Evolutionary conservation across 2,797 vertebrate species (phyloP), one percentile per base, ranked within the genome.

Genomic region (Crocidura indochinensis): DNA sequence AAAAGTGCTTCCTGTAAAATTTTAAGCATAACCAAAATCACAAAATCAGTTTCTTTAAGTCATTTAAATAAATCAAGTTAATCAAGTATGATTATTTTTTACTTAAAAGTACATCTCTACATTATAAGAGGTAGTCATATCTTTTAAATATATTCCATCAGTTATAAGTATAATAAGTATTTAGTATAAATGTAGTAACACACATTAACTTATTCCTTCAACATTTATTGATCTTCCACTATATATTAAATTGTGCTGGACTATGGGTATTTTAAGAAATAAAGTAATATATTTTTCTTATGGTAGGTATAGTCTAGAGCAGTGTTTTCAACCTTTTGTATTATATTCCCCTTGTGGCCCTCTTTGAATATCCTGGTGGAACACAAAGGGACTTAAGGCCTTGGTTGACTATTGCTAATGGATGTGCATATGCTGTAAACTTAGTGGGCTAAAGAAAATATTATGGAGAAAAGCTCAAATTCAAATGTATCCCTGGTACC

Each of bases 71-170:
- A 78, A 90, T 29, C 29, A 67, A 78, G 20, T 68, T 67, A 84
- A 72, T 49, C 46, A 92, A 95, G 78, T 72, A 4, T 65, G 72
- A 81, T 85, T 78, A 46, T 92, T 88, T 78, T 12, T 64, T 73
- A 60, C 76, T 51, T 82, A 91, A 86, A 20, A 24, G 27, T 9
- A 85, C 75, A 53, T 38, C 11, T 47, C 60, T 69, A 71, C 26
- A 24, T 88, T 12, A 67, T 77, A 72, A 71, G 38, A 38, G 38
- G 51, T 15, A 62, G 20, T 64, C 88, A 64, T 20, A 88, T 12
- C n/a, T 26, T 77, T 29, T 69, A 84, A 90, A 64, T 72, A 56
- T n/a, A 14, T 44, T 80, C 86, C 53, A 26, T 93, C n/a, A 46
- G 7, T 53, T 47, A 14, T 65, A 91, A 85, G 6, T 86, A 56